phyloP scores from a whole-genome alignment of 2,113 vertebrate species.

The Ranitomeya variabilis region DNA sequence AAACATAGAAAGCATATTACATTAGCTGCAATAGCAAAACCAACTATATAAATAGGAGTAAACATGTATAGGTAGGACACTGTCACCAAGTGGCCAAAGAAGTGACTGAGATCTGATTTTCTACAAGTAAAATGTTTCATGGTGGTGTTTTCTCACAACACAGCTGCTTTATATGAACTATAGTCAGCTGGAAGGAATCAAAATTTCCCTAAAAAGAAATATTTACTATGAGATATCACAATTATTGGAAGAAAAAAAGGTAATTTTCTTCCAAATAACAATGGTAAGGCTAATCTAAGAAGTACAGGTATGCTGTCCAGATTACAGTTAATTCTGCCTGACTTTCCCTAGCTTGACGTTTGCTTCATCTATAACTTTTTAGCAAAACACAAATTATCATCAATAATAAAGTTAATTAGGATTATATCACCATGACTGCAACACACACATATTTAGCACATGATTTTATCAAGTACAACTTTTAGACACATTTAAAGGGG shows the following conservation, averaged over 20 bases:
- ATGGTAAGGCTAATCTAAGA: background rate
- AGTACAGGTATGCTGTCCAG: too few relatives aligned
- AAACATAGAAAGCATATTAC: background rate
- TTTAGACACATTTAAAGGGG: too few relatives aligned
- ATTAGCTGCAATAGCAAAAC: background rate
- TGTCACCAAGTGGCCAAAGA: constrained; percentile 1
- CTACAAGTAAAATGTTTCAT: background rate
- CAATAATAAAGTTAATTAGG: too few relatives aligned
- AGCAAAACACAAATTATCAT: too few relatives aligned
- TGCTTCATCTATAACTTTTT: too few relatives aligned
- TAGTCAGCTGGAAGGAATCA: too few relatives aligned
- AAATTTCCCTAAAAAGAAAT: background rate
- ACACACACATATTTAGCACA: too few relatives aligned
- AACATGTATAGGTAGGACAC: background rate
- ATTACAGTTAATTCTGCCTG: too few relatives aligned
- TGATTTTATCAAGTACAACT: too few relatives aligned
- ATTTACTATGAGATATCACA: background rate
- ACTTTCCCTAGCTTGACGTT: too few relatives aligned
- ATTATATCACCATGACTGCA: too few relatives aligned
- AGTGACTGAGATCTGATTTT: background rate
- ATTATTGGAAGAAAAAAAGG: background rate
- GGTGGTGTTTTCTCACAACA: background rate
- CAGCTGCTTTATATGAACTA: background rate
- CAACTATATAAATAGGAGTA: background rate
- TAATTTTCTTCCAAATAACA: background rate